These are phyloP conservation scores for Vanacampus margaritifer DNA, from an alignment of 2,113 vertebrate genomes.

Conservation along the genomic window DNA sequence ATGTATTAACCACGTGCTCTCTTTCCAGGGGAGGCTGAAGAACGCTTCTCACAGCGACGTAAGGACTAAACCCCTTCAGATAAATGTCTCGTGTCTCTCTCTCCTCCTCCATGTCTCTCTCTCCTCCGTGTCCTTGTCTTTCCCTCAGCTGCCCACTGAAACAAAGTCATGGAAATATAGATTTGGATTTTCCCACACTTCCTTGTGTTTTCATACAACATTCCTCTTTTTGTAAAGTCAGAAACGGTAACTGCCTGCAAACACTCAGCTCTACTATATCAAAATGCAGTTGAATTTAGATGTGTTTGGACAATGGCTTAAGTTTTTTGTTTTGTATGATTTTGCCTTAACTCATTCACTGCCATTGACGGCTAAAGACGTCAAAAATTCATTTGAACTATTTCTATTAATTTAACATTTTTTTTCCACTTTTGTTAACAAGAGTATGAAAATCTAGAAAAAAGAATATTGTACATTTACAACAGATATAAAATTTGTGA, in stretches of 20 bases:
- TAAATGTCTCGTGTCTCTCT: conserved; percentile 74
- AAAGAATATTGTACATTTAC: too few relatives aligned
- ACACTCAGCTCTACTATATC: neutral
- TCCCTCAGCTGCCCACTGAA: conserved; percentile 56
- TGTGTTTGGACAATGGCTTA: neutral
- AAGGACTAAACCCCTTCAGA: conserved; percentile 76
- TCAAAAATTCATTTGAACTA: too few relatives aligned
- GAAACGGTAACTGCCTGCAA: conserved; percentile 14
- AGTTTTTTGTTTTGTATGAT: neutral
- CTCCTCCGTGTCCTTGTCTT: conserved; percentile 54
- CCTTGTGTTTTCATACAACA: conserved; percentile 38
- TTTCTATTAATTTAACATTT: too few relatives aligned
- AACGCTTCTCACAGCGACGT: conserved; percentile 85
- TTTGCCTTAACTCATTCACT: too few relatives aligned
- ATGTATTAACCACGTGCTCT: conserved; percentile 76
- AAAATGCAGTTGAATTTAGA: neutral
- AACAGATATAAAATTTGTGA: too few relatives aligned
- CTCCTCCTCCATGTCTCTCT: conserved; percentile 42
- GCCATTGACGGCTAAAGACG: too few relatives aligned
- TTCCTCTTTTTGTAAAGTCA: conserved; percentile 26
- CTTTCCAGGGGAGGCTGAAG: conserved; percentile 84
- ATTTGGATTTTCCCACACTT: conserved; percentile 14
- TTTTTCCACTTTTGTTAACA: too few relatives aligned
- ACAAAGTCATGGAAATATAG: conserved; percentile 59
- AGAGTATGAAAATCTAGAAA: too few relatives aligned